Evolutionary conservation across 2,113 vertebrate genomes (phyloP).

Genomic region (Catharus bicknelli): DNA sequence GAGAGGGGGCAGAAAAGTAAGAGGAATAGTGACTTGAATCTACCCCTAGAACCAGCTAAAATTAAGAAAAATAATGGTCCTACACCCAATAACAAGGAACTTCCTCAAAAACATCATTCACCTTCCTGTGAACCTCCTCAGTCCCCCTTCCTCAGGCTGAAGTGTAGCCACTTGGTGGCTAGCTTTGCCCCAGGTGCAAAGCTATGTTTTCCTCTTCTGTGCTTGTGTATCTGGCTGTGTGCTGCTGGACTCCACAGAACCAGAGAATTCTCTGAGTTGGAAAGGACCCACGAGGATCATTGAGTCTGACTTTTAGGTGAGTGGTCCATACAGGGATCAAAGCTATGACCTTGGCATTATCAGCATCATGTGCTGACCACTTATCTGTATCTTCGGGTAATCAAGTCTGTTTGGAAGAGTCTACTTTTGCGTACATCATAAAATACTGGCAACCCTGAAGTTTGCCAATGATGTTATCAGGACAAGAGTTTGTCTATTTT

Average conservation of each 20-base stretch:
- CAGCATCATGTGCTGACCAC: neutral
- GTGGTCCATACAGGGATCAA: rapidly evolving
- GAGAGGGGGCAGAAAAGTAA: neutral
- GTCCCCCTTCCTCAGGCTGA: neutral
- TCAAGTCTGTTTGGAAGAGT: neutral
- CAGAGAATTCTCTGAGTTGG: neutral
- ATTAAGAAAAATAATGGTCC: neutral
- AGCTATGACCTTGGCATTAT: rapidly evolving
- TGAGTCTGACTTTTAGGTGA: rapidly evolving
- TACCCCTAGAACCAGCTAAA: neutral
- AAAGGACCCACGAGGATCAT: neutral
- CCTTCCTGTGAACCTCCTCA: neutral
- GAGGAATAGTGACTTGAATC: neutral
- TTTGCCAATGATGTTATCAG: neutral
- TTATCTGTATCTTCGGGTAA: neutral
- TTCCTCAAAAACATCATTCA: neutral
- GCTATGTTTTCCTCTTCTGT: neutral
- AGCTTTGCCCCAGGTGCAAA: neutral
- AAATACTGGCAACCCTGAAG: neutral
- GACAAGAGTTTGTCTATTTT: neutral
- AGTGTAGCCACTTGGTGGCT: neutral
- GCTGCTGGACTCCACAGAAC: neutral
- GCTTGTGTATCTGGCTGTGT: neutral
- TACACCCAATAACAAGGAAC: neutral
- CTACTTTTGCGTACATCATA: rapidly evolving